phyloP scores from a whole-genome alignment of 2,888 invertebrate species.

The Melolontha melolontha region DNA sequence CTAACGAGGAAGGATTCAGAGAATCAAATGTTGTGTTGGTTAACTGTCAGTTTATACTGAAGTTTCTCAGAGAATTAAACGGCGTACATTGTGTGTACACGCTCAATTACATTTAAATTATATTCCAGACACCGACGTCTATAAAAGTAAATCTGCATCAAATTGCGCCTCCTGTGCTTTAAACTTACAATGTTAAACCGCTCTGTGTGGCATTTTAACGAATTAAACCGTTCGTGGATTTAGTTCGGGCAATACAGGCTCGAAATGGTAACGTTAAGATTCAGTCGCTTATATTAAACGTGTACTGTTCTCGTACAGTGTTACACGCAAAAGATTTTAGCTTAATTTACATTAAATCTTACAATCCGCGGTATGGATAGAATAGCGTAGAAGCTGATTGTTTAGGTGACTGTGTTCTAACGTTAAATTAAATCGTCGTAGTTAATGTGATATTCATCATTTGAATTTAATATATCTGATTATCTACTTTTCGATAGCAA shows the following conservation, averaged over 20 bases:
- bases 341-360: conserved; percentile 26
- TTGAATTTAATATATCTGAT: too few species aligned
- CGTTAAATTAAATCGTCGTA: too few species aligned
- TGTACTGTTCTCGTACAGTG: conserved; percentile 4
- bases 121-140: conserved; percentile 37
- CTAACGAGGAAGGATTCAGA: too few species aligned
- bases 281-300: conserved; percentile 12
- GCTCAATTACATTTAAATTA: conserved; percentile 42
- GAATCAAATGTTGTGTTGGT: not conserved
- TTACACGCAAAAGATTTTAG: conserved; percentile 17
- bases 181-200: conserved; percentile 27
- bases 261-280: conserved; percentile 28
- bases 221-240: conserved; percentile 31
- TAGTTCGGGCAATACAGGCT: conserved; percentile 6
- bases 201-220: conserved; percentile 25
- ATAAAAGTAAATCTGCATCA: conserved; percentile 43
- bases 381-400: not conserved
- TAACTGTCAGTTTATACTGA: conserved; percentile 34
- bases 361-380: conserved; percentile 19
- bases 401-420: not conserved
- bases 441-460: too few species aligned
- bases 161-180: conserved; percentile 24
- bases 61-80: conserved; percentile 23
- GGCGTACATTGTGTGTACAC: conserved; percentile 16
- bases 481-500: too few species aligned